Percentiles rank a stretch among this genome's conserved stretches.
These are phyloP conservation scores for Hirtodrosophila confusa DNA, from an alignment of 2,888 invertebrate genomes.

Conservation along the genomic window DNA sequence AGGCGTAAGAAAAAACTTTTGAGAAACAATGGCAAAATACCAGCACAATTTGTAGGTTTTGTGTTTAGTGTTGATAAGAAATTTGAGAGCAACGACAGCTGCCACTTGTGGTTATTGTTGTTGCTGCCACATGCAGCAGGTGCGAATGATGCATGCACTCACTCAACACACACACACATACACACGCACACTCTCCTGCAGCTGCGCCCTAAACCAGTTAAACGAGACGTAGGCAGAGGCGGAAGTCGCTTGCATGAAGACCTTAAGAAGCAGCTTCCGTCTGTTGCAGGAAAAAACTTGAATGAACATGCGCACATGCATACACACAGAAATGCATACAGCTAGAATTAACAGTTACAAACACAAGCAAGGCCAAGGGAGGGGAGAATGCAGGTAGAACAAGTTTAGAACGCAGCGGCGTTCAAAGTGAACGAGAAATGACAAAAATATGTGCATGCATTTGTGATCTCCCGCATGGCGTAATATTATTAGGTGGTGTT, in stretches of 20 bases:
- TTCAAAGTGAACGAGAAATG: slow-evolving; percentile 1
- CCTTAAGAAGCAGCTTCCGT: slow-evolving; percentile 55
- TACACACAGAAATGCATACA: slow-evolving; percentile 3
- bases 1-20: slow-evolving; percentile 17
- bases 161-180: slow-evolving; percentile 7
- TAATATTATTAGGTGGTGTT: no score
- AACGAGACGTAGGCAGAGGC: slow-evolving; percentile 51
- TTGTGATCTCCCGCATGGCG: no score
- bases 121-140: slow-evolving; percentile 57
- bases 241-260: slow-evolving; percentile 59
- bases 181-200: slow-evolving; percentile 19
- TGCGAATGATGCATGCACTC: slow-evolving; percentile 44
- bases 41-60: slow-evolving; percentile 33
- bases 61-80: slow-evolving; percentile 61
- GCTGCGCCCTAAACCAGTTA: slow-evolving; percentile 69
- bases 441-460: not conserved
- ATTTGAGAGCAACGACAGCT: slow-evolving; percentile 66
- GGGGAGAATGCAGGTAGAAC: slow-evolving; percentile 28
- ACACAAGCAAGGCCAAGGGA: slow-evolving; percentile 20
- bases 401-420: slow-evolving; percentile 26
- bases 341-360: slow-evolving; percentile 45
- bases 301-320: slow-evolving; percentile 41
- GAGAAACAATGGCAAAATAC: slow-evolving; percentile 30
- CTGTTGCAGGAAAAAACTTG: slow-evolving; percentile 41
- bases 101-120: slow-evolving; percentile 25